Base-by-base conservation (phyloP, 2,113 vertebrate genomes). In the sheep (Ovis aries) region DNA sequence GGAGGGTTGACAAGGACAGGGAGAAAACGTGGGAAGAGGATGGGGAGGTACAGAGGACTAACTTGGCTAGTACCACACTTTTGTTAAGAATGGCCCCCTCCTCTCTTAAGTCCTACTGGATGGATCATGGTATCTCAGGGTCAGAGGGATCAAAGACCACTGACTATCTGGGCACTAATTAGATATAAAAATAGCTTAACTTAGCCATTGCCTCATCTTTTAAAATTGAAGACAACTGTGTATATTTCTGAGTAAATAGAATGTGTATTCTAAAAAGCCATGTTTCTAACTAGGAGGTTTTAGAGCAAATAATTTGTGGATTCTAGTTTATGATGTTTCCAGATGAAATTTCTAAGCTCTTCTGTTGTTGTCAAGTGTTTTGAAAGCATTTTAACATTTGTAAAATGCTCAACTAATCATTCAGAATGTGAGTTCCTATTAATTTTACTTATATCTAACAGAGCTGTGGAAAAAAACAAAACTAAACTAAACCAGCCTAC, bases 371-470 rank as follows among this genome's bases (percentile, higher is more conserved):
- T 90, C 48, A 96, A 91, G 52, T 0, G 33, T 97, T 84, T 93
- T 85, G 10, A 96, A 90, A 95, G 45, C 25, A 84, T 62, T 93
- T 91, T 90, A 84, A 84, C 14, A 27, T 87, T 94, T 92, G 8
- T 91, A 52, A 97, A 92, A 91, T 87, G 16, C 48, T 87, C 40
- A 84, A 16, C 9, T n/a, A 78, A 31, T 74, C 40, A 25, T 95
- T 91, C 8, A 90, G 25, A 95, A 53, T 15, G 19, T 97, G 31
- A 31, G 15, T 89, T 78, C 12, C 33, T 85, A 78, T 85, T 81
- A 86, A 13, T 74, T 96, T 95, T 95, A 77, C 55, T 87, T 27
- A 71, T 74, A 90, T 14, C 14, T 45, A 14, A 33, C 16, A 86
- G 43, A 92, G 4, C 45, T 62, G 57, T 52, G 60, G 21, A 5